Evolutionary conservation across 2,797 vertebrate genomes (phyloP), one percentile per base, ranked within the genome.

Genomic region (Sylvilagus floridanus): DNA sequence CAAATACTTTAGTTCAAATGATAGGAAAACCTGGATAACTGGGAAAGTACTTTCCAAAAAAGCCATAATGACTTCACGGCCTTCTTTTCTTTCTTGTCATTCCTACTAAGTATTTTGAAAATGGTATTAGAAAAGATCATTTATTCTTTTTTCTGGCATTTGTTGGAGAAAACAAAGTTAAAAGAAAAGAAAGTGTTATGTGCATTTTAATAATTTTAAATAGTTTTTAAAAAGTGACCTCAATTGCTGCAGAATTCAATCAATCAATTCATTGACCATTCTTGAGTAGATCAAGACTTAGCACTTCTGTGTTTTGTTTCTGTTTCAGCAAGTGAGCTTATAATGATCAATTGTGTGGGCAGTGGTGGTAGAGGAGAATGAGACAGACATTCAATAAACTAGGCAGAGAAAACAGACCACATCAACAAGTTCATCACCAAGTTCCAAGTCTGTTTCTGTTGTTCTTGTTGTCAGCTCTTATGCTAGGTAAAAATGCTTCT

Each of bases 331-430:
- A n/a, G 54, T 26, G 22, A 87, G 57, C 28, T 86, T 91, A 50
- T 32, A 81, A 71, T 66, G 22, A 83, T 37, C 89, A 77, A 50
- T 52, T 88, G 37, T 77, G 52, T 92, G 68, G 73, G 30, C 93
- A 71, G 82, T 72, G n/a, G 66, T 81, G 10, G 35, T 4, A n/a
- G 35, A 60, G 30, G 62, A 85, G 52, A 96, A 96, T 16, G 54
- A 97, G 62, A 96, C 65, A 91, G 88, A 84, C 73, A 87, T n/a
- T 69, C n/a, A 76, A 35, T 47, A 78, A 90, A 68, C 47, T 22
- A 78, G 60, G 30, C 5, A 76, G 37, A 84, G 17, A 63, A 94
- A 95, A 84, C 11, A 90, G 84, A 87, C 94, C 28, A 50, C 14
- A 72, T 6, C 28, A 65, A 87, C 65, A 78, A 69, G 78, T 93